These are phyloP conservation scores for Camponotus floridanus DNA, from an alignment of 1,140 invertebrate genomes.

Conservation along the genomic window DNA sequence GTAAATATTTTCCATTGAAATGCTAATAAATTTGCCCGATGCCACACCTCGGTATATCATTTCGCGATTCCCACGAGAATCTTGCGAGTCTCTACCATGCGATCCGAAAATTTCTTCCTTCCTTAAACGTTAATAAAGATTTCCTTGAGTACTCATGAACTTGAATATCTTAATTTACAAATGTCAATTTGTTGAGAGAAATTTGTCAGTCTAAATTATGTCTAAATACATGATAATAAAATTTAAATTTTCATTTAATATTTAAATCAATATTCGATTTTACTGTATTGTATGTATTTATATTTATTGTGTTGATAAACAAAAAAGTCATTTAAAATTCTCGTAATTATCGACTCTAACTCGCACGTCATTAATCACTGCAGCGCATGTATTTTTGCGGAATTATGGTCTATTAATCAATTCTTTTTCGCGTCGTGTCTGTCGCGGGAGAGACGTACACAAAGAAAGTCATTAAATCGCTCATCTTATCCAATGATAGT, in stretches of 20 bases:
- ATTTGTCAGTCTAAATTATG: neutral
- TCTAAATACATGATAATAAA: neutral
- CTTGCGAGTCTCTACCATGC: neutral
- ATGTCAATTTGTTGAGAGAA: neutral
- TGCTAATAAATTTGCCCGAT: constrained; percentile 67
- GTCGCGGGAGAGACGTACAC: neutral
- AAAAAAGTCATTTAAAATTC: neutral
- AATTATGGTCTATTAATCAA: constrained; percentile 50
- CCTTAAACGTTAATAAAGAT: neutral
- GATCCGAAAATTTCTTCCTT: constrained; percentile 6
- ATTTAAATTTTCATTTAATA: neutral
- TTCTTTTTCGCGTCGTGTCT: neutral
- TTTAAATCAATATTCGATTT: constrained; percentile 16
- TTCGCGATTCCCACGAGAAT: constrained; percentile 29
- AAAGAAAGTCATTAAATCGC: constrained; percentile 37
- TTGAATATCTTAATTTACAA: neutral
- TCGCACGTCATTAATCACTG: constrained; percentile 11
- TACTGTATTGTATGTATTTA: neutral
- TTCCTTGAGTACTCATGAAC: neutral
- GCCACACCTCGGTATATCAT: constrained; percentile 66
- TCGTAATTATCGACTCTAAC: constrained; percentile 22
- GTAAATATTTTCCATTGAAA: constrained; percentile 63
- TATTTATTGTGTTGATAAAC: neutral
- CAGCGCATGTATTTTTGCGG: neutral
- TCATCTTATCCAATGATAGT: neutral